Conservation (phyloP, 2,797 vertebrate species). For the Lutjanus argentimaculatus region DNA sequence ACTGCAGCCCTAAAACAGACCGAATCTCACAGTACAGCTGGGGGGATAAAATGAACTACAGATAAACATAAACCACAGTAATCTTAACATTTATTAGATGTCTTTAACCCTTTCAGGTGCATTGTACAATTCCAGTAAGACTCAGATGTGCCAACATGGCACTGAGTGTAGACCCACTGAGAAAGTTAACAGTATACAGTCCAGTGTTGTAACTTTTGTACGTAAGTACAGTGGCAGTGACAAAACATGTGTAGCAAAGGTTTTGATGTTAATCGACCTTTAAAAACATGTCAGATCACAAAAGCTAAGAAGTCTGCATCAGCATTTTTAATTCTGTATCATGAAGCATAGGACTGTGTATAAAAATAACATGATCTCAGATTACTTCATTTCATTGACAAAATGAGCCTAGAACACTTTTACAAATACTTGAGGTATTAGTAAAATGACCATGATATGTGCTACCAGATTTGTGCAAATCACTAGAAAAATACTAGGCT, state of each 20-base stretch:
- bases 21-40: neutral
- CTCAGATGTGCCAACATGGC: slow-evolving; percentile 11
- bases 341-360: slow-evolving; percentile 30
- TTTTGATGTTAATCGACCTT: neutral
- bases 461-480: slow-evolving; percentile 44
- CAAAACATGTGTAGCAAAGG: slow-evolving; percentile 16
- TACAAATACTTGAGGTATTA: slow-evolving; percentile 48
- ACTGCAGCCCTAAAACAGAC: neutral
- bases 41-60: no score
- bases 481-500: slow-evolving; percentile 12
- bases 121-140: slow-evolving; percentile 32
- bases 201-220: slow-evolving; percentile 3
- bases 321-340: neutral
- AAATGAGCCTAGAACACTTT: neutral
- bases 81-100: slow-evolving; percentile 58
- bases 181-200: neutral
- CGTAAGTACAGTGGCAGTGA: slow-evolving; percentile 32
- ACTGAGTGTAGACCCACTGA: slow-evolving; percentile 8
- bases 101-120: slow-evolving; percentile 6
- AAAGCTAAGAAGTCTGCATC: slow-evolving; percentile 19
- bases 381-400: slow-evolving; percentile 22
- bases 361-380: slow-evolving; percentile 57
- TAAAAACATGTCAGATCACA: slow-evolving; percentile 39
- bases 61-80: neutral
- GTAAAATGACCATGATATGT: slow-evolving; percentile 29